Evolutionary conservation across 2,888 invertebrate genomes (phyloP), one percentile per base, ranked within the genome.

Genomic region (Leptura quadrifasciata): DNA sequence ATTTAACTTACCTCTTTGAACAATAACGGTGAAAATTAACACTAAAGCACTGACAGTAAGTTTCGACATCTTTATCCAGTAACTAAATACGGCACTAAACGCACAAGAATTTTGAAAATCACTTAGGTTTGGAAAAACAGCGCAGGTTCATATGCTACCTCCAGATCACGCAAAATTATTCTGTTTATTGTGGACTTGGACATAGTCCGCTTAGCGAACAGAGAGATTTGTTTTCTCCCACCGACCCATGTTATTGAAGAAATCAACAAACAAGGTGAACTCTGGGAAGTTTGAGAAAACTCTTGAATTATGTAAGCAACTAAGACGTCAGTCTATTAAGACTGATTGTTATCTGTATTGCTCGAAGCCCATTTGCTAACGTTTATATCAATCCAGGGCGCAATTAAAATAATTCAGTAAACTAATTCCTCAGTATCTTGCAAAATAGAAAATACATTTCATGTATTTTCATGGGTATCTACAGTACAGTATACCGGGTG

Each of bases 21-120:
- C 4, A 35, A 60, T n/a, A 6, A 70, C 21, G 10, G 52, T 61
- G 18, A 71, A 47, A 47, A 52, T 61, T n/a, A 71, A 4, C 71
- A 61, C 71, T 12, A 60, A 18, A 18, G 27, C 71, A 71, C 61
- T 52, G 39, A 24, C 71, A 10, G 31, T n/a, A 3, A 71, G 21
- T 18, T 39, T 61, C 21, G 47, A 15, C 71, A 61, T 71, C 60
- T 52, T 61, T 61, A 27, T 52, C 52, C 24, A 12, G 24, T 35
- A 12, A 27, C 58, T 39, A 1, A 4, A n/a, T 20, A 15, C 18
- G 18, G 24, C 71, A 71, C 71, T 61, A 18, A 47, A 47, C 47
- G n/a, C 47, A 47, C n/a, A 0, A 58, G 1, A 58, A 21, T 31
- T 31, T 9, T n/a, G 31, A 39, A 18, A 39, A 63, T 18, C 31